A percentile compares a stretch with the other conserved stretches of the same genome.
These are phyloP conservation scores for Hypsibius dujardini DNA, from an alignment of 1,140 invertebrate species.

Conservation along the genomic window DNA sequence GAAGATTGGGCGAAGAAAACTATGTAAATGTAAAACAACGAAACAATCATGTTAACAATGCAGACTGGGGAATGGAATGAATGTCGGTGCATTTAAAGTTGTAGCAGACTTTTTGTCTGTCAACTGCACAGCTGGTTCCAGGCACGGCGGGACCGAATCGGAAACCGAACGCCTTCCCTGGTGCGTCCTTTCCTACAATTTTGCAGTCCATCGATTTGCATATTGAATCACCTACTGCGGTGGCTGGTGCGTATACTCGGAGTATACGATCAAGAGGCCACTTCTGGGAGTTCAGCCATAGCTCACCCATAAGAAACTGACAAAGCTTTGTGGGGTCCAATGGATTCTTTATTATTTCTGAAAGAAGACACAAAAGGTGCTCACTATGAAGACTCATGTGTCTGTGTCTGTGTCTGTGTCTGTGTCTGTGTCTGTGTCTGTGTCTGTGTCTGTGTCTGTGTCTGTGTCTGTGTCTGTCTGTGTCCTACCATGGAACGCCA, in stretches of 20 bases:
- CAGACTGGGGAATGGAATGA: not conserved
- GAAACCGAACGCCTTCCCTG: not conserved
- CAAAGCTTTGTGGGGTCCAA: not conserved
- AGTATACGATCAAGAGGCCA: not conserved
- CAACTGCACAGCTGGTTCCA: not conserved
- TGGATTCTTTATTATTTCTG: not conserved
- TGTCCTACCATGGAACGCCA: not conserved
- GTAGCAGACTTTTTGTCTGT: not conserved
- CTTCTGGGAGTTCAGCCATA: not conserved
- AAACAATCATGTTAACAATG: no score
- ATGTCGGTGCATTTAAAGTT: slow-evolving; percentile 6
- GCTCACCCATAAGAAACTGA: not conserved
- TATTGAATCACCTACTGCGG: not conserved
- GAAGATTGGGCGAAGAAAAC: no score
- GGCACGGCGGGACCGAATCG: not conserved
- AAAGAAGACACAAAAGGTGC: no score
- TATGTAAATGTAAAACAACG: no score
- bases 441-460: no score
- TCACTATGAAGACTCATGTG: no score
- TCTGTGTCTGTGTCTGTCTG: no score
- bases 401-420: no score
- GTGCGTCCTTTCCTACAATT: not conserved
- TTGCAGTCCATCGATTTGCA: slow-evolving; percentile 1
- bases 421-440: no score
- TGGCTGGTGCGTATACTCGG: not conserved